Percentiles rank a stretch among this genome's conserved stretches.
phyloP scores from a whole-genome alignment of 2,797 vertebrate genomes.

The Leptatherina wallacei region DNA sequence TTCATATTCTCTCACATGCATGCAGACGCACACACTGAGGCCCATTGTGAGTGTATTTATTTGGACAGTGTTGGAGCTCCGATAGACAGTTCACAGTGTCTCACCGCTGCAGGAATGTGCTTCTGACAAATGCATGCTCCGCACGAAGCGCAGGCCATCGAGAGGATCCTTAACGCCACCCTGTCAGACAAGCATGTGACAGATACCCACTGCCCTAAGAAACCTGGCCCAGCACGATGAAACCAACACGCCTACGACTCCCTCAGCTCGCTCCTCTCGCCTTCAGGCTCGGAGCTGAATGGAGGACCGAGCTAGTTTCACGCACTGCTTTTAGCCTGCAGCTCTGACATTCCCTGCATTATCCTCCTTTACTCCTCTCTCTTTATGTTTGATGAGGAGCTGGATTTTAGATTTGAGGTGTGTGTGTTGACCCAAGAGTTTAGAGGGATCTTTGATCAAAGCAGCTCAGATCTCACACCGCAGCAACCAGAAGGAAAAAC shows the following conservation, averaged over 20 bases:
- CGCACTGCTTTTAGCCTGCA: conserved; percentile 2
- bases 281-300: conserved; percentile 16
- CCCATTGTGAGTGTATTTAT: conserved; percentile 62
- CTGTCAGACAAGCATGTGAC: conserved; percentile 31
- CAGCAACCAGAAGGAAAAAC: background rate
- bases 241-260: conserved; percentile 37
- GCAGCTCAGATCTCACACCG: background rate
- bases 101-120: conserved; percentile 59
- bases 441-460: conserved; percentile 6
- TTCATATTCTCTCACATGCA: conserved; percentile 45
- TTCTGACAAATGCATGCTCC: conserved; percentile 69
- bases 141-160: conserved; percentile 29
- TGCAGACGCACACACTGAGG: conserved; percentile 30
- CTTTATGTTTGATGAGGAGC: conserved; percentile 13
- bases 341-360: background rate
- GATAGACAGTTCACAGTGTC: conserved; percentile 50
- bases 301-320: conserved; percentile 38
- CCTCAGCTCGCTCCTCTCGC: background rate
- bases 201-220: conserved; percentile 32
- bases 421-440: conserved; percentile 22
- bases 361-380: background rate
- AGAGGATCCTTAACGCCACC: conserved; percentile 34
- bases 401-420: conserved; percentile 17
- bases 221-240: conserved; percentile 38
- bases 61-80: conserved; percentile 53